Evolutionary conservation across 2,797 vertebrate genomes (phyloP).

Genomic region (Lacerta viridis): DNA sequence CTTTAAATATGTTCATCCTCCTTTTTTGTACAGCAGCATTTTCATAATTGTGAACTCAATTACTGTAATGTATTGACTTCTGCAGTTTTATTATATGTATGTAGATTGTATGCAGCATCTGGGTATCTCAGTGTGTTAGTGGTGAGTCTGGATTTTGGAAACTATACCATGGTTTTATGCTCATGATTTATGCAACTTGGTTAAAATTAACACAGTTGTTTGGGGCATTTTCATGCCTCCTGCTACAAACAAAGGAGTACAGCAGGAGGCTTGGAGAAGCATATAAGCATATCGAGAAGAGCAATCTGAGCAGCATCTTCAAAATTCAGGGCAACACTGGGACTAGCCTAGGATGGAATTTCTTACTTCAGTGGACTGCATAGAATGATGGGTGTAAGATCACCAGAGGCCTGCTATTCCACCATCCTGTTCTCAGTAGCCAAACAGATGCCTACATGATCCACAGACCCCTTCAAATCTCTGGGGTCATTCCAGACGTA

Average conservation of each 20-base stretch:
- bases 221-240: neutral
- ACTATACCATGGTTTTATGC: neutral
- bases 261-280: constrained; percentile 44
- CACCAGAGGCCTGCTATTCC: too few species aligned
- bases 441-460: too few species aligned
- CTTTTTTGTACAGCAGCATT: neutral
- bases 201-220: constrained; percentile 19
- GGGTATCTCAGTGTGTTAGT: neutral
- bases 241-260: neutral
- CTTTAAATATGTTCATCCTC: constrained; percentile 26
- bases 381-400: neutral
- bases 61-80: neutral
- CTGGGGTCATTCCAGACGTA: too few species aligned
- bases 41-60: constrained; percentile 1
- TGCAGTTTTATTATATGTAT: constrained; percentile 8
- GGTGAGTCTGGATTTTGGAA: neutral
- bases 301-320: neutral
- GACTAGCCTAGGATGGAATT: neutral
- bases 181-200: neutral
- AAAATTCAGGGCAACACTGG: neutral
- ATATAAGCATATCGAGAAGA: constrained; percentile 28
- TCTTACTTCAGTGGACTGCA: neutral
- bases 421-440: too few species aligned
- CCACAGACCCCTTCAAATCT: neutral
- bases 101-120: neutral